Evolutionary conservation across 2,888 invertebrate genomes (phyloP).

Genomic region (Melinopterus prodromus): DNA sequence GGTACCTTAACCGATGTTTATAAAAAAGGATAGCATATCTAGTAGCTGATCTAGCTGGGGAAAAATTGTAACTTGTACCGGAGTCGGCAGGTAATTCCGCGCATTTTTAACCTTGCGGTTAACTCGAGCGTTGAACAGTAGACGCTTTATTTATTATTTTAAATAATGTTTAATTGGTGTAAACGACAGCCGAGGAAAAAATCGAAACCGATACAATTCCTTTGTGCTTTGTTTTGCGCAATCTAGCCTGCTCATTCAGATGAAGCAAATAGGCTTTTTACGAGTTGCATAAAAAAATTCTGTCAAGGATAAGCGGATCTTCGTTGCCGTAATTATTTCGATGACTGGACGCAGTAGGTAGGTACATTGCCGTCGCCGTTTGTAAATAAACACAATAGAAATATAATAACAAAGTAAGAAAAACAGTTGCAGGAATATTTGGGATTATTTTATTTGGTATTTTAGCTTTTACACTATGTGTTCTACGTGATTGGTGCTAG

Average conservation of each 20-base stretch:
- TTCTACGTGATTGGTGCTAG: too few species aligned
- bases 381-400: neutral
- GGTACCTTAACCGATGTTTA: neutral
- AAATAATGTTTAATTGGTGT: neutral
- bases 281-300: neutral
- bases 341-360: neutral
- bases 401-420: neutral
- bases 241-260: neutral
- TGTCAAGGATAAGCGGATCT: neutral
- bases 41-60: neutral
- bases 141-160: neutral
- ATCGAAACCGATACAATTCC: slow-evolving; percentile 4
- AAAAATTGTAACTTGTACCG: neutral
- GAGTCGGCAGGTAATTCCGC: neutral
- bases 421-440: neutral
- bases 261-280: neutral
- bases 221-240: neutral
- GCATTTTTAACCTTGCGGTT: slow-evolving; percentile 4
- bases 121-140: neutral
- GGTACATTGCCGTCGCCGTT: neutral
- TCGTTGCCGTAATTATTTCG: neutral
- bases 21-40: neutral
- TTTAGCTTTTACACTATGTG: too few species aligned
- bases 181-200: neutral
- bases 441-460: too few species aligned